A percentile compares a stretch with the other conserved stretches of the same genome.
These are phyloP conservation scores for Pollenia griseotomentosa DNA, from an alignment of 2,888 invertebrate species.

Conservation along the genomic window DNA sequence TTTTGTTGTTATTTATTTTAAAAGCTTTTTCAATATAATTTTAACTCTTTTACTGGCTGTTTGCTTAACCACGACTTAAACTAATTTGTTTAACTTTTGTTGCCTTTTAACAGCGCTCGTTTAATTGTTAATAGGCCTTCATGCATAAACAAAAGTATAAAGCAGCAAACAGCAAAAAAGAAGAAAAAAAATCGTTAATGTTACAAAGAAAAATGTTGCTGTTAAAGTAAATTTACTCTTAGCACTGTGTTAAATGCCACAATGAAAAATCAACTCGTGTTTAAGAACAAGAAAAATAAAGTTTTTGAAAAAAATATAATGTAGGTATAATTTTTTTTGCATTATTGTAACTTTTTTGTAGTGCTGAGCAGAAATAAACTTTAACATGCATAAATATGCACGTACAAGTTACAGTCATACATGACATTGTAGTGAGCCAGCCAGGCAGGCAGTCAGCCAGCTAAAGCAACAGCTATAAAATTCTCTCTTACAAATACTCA, in stretches of 20 bases:
- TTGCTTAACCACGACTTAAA: not conserved
- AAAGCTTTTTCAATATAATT: not conserved
- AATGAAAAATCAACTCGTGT: conserved; percentile 68
- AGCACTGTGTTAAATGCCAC: conserved; percentile 59
- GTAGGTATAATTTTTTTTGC: not conserved
- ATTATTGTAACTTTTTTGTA: conserved; percentile 10
- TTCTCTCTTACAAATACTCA: not conserved
- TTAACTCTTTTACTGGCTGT: not conserved
- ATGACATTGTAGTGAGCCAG: conserved; percentile 58
- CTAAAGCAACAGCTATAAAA: conserved; percentile 52
- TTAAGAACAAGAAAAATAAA: conserved; percentile 59
- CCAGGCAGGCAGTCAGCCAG: conserved; percentile 7
- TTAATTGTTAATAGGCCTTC: conserved; percentile 70
- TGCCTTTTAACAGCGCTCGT: conserved; percentile 23
- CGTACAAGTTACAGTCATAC: conserved; percentile 60
- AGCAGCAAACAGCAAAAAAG: conserved; percentile 11
- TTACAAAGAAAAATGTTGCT: conserved; percentile 20
- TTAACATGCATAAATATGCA: conserved; percentile 70
- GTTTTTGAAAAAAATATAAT: not conserved
- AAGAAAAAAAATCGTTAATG: conserved; percentile 1
- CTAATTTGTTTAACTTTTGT: conserved; percentile 38
- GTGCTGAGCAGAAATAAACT: conserved; percentile 10
- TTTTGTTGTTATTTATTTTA: not conserved
- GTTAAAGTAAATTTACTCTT: conserved; percentile 51
- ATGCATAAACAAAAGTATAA: conserved; percentile 65